Conservation (phyloP, 2,113 vertebrate genomes). For the Morone chrysops region DNA sequence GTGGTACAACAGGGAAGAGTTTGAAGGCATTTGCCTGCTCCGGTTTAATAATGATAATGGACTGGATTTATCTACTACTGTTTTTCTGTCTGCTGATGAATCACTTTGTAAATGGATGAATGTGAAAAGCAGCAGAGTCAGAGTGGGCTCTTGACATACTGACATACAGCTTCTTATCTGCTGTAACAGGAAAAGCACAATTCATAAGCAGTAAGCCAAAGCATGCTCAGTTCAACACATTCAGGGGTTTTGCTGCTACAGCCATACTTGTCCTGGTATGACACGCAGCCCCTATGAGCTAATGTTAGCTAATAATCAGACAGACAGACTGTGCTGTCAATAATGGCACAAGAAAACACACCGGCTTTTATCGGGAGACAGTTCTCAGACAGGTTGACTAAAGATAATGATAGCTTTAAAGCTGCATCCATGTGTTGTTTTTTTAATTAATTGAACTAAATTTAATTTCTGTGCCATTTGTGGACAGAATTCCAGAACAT, state of each 20-base stretch:
- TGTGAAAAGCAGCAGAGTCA: constrained; percentile 27
- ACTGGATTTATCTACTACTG: constrained; percentile 48
- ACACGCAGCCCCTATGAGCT: not conserved
- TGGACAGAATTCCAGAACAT: not conserved
- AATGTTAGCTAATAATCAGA: not conserved
- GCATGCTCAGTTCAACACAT: not conserved
- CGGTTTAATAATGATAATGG: constrained; percentile 70
- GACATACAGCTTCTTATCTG: not conserved
- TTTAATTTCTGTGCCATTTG: not conserved
- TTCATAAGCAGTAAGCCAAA: not conserved
- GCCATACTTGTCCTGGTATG: not conserved
- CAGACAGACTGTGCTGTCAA: not conserved
- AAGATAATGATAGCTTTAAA: not conserved
- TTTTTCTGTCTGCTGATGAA: constrained; percentile 48
- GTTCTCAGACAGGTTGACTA: not conserved
- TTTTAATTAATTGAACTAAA: not conserved
- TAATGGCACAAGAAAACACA: not conserved
- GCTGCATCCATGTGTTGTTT: not conserved
- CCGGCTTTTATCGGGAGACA: not conserved
- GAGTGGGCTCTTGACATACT: not conserved
- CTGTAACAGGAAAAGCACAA: not conserved
- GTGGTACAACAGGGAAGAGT: constrained; percentile 12
- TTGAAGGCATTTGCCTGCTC: constrained; percentile 26
- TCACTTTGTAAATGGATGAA: constrained; percentile 36
- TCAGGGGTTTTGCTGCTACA: not conserved